Base-by-base conservation (phyloP, 2,888 invertebrate genomes). In the Calameuta filiformis region DNA sequence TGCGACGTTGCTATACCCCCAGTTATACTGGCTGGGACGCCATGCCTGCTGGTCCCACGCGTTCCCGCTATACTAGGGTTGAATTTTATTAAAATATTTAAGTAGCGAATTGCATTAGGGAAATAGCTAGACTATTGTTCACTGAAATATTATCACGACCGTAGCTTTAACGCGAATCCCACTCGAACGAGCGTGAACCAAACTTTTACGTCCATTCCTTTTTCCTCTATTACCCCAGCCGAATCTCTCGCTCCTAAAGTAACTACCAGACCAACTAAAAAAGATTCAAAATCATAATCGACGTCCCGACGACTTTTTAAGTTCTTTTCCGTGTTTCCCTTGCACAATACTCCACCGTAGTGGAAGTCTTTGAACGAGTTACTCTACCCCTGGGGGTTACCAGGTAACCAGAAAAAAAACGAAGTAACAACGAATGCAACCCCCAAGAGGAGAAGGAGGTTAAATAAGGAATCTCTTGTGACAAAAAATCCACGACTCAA, bases 41-140 rank as follows among this genome's bases (percentile, higher is more conserved):
- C 40, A 40, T 40, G 40, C 15, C 40, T 40, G 40, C 40, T 40
- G 15, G 4, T 40, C 40, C 40, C 40, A 40, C 40, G 40, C 15
- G 40, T 40, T 15, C 40, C 40, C 40, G 40, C 40, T 40, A 1
- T 15, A 6, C 40, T 40, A 15, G 15, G 83, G 77, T 76, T 76
- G 82, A 87, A 88, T 87, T 88, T 89, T 86, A 87, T 89, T 89
- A 87, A 89, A 88, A 88, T 87, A 87, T 87, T 87, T 87, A 86
- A 88, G 85, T 88, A 85, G 85, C 82, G 85, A 88, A 88, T 87
- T 83, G 85, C 88, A 88, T 89, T 88, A 88, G 86, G 86, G 82
- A 87, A 88, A 88, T 87, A 84, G 85, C 83, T 83, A 83, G 79
- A 83, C 86, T 85, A 87, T 88, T 88, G 86, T 89, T 87, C 85